Conservation (phyloP, 2,888 invertebrate species). For the Philereme transversata region DNA sequence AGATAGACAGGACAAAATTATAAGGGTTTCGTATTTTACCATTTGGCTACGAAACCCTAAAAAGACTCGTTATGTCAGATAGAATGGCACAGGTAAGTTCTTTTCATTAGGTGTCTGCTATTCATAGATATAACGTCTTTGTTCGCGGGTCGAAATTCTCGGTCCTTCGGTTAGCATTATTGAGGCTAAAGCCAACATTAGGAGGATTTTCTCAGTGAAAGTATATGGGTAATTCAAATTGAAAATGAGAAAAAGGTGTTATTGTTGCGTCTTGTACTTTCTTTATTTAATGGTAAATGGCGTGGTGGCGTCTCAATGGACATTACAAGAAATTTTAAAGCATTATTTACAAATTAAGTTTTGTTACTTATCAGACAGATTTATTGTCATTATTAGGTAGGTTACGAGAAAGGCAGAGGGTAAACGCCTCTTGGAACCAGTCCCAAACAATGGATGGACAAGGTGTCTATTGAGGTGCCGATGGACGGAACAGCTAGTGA, state of each 20-base stretch:
- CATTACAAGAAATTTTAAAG: neutral
- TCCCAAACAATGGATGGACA: too few relatives aligned
- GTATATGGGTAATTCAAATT: slow-evolving; percentile 16
- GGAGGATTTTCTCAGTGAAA: slow-evolving; percentile 14
- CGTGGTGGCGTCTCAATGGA: neutral
- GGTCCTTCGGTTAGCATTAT: slow-evolving; percentile 20
- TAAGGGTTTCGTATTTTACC: too few relatives aligned
- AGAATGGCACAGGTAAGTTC: slow-evolving; percentile 21
- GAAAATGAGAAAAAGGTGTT: slow-evolving; percentile 13
- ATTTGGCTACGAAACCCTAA: neutral
- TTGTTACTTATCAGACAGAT: too few relatives aligned
- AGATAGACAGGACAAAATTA: too few relatives aligned
- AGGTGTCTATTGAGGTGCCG: too few relatives aligned
- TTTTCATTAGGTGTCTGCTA: slow-evolving; percentile 27
- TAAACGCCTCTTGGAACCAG: too few relatives aligned
- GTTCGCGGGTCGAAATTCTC: slow-evolving; percentile 21
- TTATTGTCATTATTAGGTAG: too few relatives aligned
- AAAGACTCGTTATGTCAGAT: slow-evolving; percentile 13
- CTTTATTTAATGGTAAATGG: neutral
- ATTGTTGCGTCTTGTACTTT: slow-evolving; percentile 2
- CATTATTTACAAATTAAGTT: too few relatives aligned
- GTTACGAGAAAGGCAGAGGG: too few relatives aligned
- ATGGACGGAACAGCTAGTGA: too few relatives aligned
- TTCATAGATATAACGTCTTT: slow-evolving; percentile 25
- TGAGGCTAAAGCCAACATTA: slow-evolving; percentile 18